Evolutionary conservation across 1,140 invertebrate genomes (phyloP), one percentile per base, ranked within the genome.

Genomic region (Bilobella aurantiaca): DNA sequence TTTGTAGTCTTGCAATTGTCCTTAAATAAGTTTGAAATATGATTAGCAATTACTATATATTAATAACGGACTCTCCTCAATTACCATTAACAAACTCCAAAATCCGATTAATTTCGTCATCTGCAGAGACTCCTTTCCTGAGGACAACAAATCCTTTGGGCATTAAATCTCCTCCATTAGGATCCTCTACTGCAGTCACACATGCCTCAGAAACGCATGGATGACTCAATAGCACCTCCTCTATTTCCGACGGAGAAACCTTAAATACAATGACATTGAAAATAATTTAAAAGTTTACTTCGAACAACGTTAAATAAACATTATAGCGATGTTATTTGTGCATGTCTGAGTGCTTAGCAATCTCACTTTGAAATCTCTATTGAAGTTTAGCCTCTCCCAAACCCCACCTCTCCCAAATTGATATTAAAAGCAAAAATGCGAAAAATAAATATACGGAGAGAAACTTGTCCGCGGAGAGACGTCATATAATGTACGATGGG

Each of bases 101-200:
- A 14, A 56, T 56, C 5, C 25, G 49, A 23, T 12, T 21, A 21
- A 14, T 8, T 27, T 5, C 23, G 5, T 56, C 25, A 56, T 5
- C 5, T 56, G 18, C 8, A 5, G 25, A n/a, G 8, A n/a, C n/a
- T n/a, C n/a, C n/a, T n/a, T 65, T 30, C 30, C 65, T 70, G 1
- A 70, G 30, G 1, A 57, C 46, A 1, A 71, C 57, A 29, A 66
- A 69, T n/a, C 67, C 70, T 58, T 67, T 31, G 28, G 70, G 70
- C 28, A 72, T 69, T 16, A n/a, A 28, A 49, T 67, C 70, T 8
- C 67, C 60, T 8, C 70, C 67, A 27, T 78, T 68, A 58, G 75
- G 73, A 73, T 81, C 78, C 27, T 75, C 74, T 8, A 81, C 71
- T 29, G 78, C 79, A 31, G 81, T 73, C 18, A 82, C 79, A 28